These are phyloP conservation scores for Gryllus bimaculatus DNA, from an alignment of 1,140 invertebrate species.

Conservation along the genomic window DNA sequence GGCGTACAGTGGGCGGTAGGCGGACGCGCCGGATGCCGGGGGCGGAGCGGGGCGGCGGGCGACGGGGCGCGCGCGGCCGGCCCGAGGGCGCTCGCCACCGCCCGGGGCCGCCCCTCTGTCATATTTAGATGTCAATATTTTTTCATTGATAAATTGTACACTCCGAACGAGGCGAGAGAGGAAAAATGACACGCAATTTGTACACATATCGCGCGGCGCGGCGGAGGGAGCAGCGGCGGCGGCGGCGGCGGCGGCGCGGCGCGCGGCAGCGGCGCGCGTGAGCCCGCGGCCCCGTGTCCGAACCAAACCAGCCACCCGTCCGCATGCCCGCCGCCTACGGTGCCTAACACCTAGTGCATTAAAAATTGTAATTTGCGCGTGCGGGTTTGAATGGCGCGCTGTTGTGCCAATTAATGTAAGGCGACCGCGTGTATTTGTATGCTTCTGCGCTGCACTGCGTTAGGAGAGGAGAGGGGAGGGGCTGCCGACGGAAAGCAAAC, in stretches of 20 bases:
- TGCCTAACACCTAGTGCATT: background rate
- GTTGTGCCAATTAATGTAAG: background rate
- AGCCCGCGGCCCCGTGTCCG: no score
- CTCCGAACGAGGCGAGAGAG: background rate
- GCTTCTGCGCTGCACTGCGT: background rate
- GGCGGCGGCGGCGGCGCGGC: no score
- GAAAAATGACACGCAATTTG: slow-evolving; percentile 4
- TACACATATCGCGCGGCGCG: background rate
- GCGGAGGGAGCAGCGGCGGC: no score
- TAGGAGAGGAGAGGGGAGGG: no score
- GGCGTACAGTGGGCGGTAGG: no score
- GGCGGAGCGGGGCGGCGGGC: no score
- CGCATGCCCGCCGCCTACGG: background rate
- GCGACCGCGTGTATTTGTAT: no score
- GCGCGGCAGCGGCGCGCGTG: no score
- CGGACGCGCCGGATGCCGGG: no score
- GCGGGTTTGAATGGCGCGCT: background rate
- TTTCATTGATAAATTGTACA: slow-evolving; percentile 6
- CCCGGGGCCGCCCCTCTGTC: background rate
- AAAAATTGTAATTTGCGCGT: background rate
- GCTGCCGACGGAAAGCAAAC: no score
- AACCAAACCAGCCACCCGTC: no score
- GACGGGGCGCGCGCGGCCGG: no score
- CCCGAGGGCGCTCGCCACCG: background rate
- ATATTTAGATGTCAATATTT: slow-evolving; percentile 6